Evolutionary conservation across 2,888 invertebrate genomes (phyloP).

Genomic region (Gasteruption jaculator): DNA sequence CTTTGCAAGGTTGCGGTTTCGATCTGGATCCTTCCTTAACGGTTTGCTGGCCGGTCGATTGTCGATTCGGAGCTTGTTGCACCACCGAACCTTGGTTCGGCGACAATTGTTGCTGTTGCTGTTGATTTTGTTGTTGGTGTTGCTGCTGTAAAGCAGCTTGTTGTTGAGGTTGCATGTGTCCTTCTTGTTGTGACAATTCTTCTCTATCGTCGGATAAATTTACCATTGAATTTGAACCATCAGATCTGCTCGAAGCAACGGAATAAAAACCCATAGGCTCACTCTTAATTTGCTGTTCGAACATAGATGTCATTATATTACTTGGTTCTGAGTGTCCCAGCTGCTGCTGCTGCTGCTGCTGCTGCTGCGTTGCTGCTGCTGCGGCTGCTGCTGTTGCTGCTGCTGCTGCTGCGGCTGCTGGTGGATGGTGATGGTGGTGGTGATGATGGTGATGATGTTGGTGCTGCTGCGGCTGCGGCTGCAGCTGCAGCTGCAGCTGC

Average conservation of each 20-base stretch:
- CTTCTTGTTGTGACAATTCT: constrained; percentile 48
- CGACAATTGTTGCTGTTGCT: constrained; percentile 52
- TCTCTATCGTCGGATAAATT: constrained; percentile 48
- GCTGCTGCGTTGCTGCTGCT: no score
- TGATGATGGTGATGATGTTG: constrained; percentile 5
- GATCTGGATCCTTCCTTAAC: constrained; percentile 55
- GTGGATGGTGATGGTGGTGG: constrained; percentile 23
- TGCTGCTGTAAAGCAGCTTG: constrained; percentile 43
- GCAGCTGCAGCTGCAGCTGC: constrained; percentile 31
- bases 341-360: constrained; percentile 33
- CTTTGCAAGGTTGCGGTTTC: constrained; percentile 73
- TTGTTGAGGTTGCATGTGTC: constrained; percentile 48
- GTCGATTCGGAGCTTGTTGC: constrained; percentile 38
- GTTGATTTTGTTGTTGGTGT: constrained; percentile 41
- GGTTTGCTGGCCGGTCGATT: constrained; percentile 45
- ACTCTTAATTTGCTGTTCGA: constrained; percentile 68
- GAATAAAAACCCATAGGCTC: constrained; percentile 65
- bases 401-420: no score
- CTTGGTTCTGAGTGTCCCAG: constrained; percentile 34
- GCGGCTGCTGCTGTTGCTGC: no score
- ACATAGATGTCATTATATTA: constrained; percentile 56
- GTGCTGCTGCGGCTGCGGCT: constrained; percentile 34
- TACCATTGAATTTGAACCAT: constrained; percentile 49
- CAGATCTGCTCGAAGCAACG: constrained; percentile 49
- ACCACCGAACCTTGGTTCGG: constrained; percentile 27